Evolutionary conservation across 2,888 invertebrate species (phyloP).

Genomic region (Euphydryas editha): DNA sequence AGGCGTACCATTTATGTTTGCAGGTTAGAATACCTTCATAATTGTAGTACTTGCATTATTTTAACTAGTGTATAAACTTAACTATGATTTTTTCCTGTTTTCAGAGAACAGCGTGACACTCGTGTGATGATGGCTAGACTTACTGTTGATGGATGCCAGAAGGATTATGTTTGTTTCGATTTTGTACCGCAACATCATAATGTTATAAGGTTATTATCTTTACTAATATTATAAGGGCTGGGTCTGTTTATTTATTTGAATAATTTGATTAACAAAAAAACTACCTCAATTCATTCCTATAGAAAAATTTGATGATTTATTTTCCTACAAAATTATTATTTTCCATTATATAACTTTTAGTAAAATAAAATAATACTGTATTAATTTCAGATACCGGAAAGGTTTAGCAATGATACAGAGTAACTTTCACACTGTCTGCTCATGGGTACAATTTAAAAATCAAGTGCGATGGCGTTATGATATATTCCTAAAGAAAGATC

Average conservation of each 20-base stretch:
- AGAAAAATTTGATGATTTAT: too few relatives aligned
- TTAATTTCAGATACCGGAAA: slow-evolving; percentile 87
- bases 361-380: too few relatives aligned
- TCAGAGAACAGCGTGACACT: slow-evolving; percentile 92
- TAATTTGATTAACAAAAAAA: too few relatives aligned
- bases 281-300: too few relatives aligned
- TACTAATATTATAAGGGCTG: too few relatives aligned
- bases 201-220: slow-evolving; percentile 85
- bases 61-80: background rate
- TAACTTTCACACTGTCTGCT: slow-evolving; percentile 96
- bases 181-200: slow-evolving; percentile 98
- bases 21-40: slow-evolving; percentile 63
- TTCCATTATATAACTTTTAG: too few relatives aligned
- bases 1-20: slow-evolving; percentile 96
- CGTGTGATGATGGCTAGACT: slow-evolving; percentile 98
- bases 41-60: background rate
- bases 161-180: slow-evolving; percentile 98
- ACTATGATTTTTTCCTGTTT: slow-evolving; percentile 32
- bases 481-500: slow-evolving; percentile 92
- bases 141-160: slow-evolving; percentile 98
- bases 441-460: slow-evolving; percentile 96
- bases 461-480: slow-evolving; percentile 94
- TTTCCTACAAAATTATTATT: too few relatives aligned
- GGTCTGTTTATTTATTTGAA: too few relatives aligned
- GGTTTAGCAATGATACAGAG: slow-evolving; percentile 95